Base-by-base conservation (phyloP, 2,888 invertebrate genomes). In the Netelia fuscicornis region DNA sequence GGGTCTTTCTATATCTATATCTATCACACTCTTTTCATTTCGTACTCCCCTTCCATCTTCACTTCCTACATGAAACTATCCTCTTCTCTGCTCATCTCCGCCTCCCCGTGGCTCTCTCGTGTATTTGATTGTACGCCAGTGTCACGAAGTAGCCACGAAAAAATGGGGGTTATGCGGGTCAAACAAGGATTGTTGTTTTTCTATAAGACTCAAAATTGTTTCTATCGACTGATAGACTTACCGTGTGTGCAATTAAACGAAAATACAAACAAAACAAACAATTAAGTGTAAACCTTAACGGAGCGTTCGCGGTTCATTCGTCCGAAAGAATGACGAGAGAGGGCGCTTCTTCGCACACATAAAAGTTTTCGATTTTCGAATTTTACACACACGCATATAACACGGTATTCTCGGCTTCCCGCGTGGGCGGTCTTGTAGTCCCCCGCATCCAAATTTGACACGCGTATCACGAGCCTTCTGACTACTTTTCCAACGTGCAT, bases 391-490 rank as follows among this genome's bases (percentile, higher is more conserved):
- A 37, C 37, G 6, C 37, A 37, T 6, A 37, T 6, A 37, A 42
- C 72, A 20, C 8, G 20, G 58, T 58, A n/a, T 5, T 48, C 62
- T 60, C 68, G 68, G 56, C 64, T 70, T 77, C n/a, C 13, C 56
- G 76, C 90, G 92, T 92, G 92, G 92, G 92, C 92, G 92, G 92
- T 92, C 92, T 90, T 88, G 25, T 2, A 58, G 67, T 30, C 20
- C 58, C 17, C 68, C 78, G 54, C 58, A 65, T 65, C 54, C 67
- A 90, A 91, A 92, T 92, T 92, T 92, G 91, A 92, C 91, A 91
- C 91, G 91, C 92, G 91, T 92, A 91, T 92, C 91, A 91, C 89
- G 90, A 91, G 90, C 91, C 91, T 90, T 89, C 89, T 89, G 88
- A 91, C 89, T 89, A 20, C 58, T 20, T 58, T 17, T 58, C 20